A percentile compares a stretch with the other conserved stretches of the same genome.
phyloP scores from a whole-genome alignment of 2,797 vertebrate species.

The Rhynchotus rufescens region DNA sequence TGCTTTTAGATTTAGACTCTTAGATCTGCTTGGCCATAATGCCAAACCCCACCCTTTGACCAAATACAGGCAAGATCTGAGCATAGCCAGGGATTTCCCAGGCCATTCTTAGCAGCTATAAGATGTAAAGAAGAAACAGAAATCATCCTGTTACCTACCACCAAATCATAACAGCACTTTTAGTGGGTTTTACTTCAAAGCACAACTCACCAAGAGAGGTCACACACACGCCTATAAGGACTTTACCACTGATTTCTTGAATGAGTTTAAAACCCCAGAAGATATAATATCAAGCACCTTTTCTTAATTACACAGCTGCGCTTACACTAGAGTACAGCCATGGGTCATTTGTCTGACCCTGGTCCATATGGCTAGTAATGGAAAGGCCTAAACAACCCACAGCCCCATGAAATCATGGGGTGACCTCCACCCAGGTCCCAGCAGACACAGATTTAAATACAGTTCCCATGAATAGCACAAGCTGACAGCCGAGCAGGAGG shows the following conservation, averaged over 20 bases:
- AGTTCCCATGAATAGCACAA: background rate
- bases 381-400: background rate
- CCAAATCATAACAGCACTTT: background rate
- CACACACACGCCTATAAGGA: background rate
- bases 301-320: background rate
- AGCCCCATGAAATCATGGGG: background rate
- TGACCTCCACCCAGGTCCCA: background rate
- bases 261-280: background rate
- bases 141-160: background rate
- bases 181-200: background rate
- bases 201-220: background rate
- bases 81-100: background rate
- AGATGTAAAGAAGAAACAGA: background rate
- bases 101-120: background rate
- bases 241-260: background rate
- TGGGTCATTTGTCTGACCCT: background rate
- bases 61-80: background rate
- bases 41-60: background rate
- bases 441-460: slow-evolving; percentile 4
- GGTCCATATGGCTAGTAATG: background rate
- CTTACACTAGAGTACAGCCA: background rate
- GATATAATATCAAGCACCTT: background rate
- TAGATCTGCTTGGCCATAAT: background rate
- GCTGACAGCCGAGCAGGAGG: background rate
- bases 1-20: background rate